Conservation (phyloP, 2,888 invertebrate species). For the Hirtodrosophila trivittata region DNA sequence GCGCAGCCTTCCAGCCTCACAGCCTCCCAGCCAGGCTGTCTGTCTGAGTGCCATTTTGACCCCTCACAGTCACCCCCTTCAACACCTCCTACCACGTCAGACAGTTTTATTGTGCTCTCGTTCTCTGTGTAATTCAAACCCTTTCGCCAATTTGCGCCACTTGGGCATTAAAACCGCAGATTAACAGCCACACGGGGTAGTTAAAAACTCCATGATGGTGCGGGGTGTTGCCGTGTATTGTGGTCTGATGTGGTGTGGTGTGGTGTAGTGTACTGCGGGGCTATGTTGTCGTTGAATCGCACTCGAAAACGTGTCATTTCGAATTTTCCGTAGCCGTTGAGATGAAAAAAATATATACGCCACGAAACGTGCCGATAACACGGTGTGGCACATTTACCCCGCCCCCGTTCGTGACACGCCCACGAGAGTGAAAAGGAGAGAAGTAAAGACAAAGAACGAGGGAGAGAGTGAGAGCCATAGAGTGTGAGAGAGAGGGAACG, state of each 20-base stretch:
- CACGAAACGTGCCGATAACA: slow-evolving; percentile 81
- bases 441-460: slow-evolving; percentile 1
- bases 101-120: slow-evolving; percentile 4
- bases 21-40: slow-evolving; percentile 8
- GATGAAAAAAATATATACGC: slow-evolving; percentile 41
- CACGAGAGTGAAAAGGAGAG: slow-evolving; percentile 4
- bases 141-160: slow-evolving; percentile 77
- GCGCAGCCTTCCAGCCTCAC: too few species aligned
- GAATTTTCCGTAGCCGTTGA: slow-evolving; percentile 64
- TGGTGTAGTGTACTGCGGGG: not conserved
- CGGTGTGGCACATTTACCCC: slow-evolving; percentile 72
- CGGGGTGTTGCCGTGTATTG: slow-evolving; percentile 3
- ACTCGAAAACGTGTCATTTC: slow-evolving; percentile 75
- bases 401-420: slow-evolving; percentile 32
- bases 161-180: slow-evolving; percentile 79
- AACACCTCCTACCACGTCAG: not conserved
- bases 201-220: slow-evolving; percentile 51
- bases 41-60: slow-evolving; percentile 34
- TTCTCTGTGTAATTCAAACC: slow-evolving; percentile 60
- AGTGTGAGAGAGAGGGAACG: slow-evolving; percentile 13
- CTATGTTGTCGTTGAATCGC: slow-evolving; percentile 25
- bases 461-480: slow-evolving; percentile 17
- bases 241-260: not conserved
- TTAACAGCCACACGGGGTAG: slow-evolving; percentile 75
- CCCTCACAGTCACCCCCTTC: slow-evolving; percentile 1